Conservation (phyloP, 1,140 invertebrate species). For the Leptinotarsa texana region DNA sequence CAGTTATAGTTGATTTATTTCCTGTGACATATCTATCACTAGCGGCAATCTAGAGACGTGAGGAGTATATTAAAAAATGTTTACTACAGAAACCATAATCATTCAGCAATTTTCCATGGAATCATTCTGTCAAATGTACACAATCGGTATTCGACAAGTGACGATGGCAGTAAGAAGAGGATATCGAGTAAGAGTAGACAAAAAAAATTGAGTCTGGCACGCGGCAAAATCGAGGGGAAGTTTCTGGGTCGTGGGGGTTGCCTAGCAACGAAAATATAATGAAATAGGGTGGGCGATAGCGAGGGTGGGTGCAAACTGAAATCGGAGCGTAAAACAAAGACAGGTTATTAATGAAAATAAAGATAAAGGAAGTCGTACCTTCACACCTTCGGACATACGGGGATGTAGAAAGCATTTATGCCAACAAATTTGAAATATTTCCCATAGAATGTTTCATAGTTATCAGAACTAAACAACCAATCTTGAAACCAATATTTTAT, state of each 20-base stretch:
- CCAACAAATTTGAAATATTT: neutral
- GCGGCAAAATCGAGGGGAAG: conserved; percentile 33
- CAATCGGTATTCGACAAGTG: neutral
- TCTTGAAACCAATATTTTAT: no score
- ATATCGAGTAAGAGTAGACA: neutral
- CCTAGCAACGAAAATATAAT: conserved; percentile 46
- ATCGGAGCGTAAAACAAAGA: conserved; percentile 17
- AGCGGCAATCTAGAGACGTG: no score
- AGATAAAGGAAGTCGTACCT: conserved; percentile 9
- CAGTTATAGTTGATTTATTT: no score
- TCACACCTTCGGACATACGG: conserved; percentile 8
- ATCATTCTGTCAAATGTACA: neutral
- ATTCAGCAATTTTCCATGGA: neutral
- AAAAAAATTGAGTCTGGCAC: conserved; percentile 24
- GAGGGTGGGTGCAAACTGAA: conserved; percentile 10
- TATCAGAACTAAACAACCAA: no score
- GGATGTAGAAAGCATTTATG: neutral
- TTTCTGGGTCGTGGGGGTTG: conserved; percentile 44
- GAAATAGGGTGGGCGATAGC: conserved; percentile 29
- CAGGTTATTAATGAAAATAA: conserved; percentile 20
- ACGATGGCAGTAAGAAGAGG: neutral
- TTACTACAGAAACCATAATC: neutral
- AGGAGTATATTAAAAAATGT: neutral
- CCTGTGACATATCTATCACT: no score
- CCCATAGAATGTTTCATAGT: no score